Evolutionary conservation across 92 coral and sea anemone genomes (phyloP).

Genomic region (Isaurus tuberculatus): DNA sequence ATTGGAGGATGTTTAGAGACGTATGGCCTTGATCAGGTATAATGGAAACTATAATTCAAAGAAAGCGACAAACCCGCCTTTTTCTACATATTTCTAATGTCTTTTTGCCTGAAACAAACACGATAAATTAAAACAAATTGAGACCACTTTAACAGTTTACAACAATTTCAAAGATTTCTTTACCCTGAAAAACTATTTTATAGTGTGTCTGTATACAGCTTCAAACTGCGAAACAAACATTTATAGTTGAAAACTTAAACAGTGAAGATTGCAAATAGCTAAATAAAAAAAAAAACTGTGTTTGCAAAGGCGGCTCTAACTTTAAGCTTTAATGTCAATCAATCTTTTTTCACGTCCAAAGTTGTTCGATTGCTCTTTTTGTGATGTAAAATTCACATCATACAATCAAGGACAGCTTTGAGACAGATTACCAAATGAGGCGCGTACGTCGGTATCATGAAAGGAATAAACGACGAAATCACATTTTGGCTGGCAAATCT

Average conservation of each 20-base stretch:
- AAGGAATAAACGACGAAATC: background rate
- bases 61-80: slow-evolving; percentile 60
- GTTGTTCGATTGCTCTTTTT: slow-evolving; percentile 88
- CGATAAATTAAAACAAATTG: slow-evolving; percentile 73
- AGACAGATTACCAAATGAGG: slow-evolving; percentile 34
- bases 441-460: slow-evolving; percentile 10
- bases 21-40: slow-evolving; percentile 53
- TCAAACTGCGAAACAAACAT: slow-evolving; percentile 80
- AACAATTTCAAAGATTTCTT: slow-evolving; percentile 68
- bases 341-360: slow-evolving; percentile 53
- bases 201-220: slow-evolving; percentile 55
- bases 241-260: slow-evolving; percentile 83
- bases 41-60: slow-evolving; percentile 69
- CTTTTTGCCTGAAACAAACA: slow-evolving; percentile 76
- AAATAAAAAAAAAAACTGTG: slow-evolving; percentile 80
- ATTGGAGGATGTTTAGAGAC: slow-evolving; percentile 56
- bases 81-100: slow-evolving; percentile 70
- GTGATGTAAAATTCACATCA: slow-evolving; percentile 43
- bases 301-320: slow-evolving; percentile 79
- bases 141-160: slow-evolving; percentile 65
- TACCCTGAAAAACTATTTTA: slow-evolving; percentile 63
- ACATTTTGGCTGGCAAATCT: background rate
- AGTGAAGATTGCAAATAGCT: slow-evolving; percentile 84
- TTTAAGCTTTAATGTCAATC: slow-evolving; percentile 80
- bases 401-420: background rate